phyloP scores from a whole-genome alignment of 2,888 invertebrate genomes.

The Acholoe squamosa region DNA sequence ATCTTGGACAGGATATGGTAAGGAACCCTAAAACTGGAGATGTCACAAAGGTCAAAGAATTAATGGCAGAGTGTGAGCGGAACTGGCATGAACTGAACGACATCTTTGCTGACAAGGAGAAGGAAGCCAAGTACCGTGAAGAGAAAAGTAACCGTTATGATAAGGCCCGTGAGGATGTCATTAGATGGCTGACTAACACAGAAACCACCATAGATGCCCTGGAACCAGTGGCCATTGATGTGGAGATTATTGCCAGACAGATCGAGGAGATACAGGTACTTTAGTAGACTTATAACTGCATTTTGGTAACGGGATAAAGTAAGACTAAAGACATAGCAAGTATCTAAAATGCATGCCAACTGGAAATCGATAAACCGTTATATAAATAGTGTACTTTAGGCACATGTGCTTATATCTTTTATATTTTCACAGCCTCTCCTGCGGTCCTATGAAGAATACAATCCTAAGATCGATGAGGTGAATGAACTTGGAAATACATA shows the following conservation, averaged over 20 bases:
- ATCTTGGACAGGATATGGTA: constrained; percentile 76
- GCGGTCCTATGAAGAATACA: constrained; percentile 94
- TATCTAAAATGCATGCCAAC: no score
- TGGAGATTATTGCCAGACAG: constrained; percentile 92
- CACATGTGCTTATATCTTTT: neutral
- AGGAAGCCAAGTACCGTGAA: constrained; percentile 91
- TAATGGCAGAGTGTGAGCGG: constrained; percentile 87
- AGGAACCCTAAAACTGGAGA: constrained; percentile 79
- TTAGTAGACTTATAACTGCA: neutral
- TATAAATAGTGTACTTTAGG: neutral
- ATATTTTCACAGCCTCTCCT: constrained; percentile 87
- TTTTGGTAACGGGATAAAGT: no score
- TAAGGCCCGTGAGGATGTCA: constrained; percentile 90
- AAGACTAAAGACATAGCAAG: no score
- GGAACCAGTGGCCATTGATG: constrained; percentile 93
- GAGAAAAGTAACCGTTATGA: constrained; percentile 95
- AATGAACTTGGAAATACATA: constrained; percentile 94
- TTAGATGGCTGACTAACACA: constrained; percentile 92
- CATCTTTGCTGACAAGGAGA: constrained; percentile 92
- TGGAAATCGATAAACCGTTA: no score
- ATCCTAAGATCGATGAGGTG: constrained; percentile 92
- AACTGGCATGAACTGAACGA: constrained; percentile 94
- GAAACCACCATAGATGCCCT: constrained; percentile 90
- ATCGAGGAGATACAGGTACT: constrained; percentile 84
- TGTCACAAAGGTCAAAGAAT: constrained; percentile 75